phyloP scores from a whole-genome alignment of 2,797 vertebrate genomes.

The Sphenopsis melanotis region DNA sequence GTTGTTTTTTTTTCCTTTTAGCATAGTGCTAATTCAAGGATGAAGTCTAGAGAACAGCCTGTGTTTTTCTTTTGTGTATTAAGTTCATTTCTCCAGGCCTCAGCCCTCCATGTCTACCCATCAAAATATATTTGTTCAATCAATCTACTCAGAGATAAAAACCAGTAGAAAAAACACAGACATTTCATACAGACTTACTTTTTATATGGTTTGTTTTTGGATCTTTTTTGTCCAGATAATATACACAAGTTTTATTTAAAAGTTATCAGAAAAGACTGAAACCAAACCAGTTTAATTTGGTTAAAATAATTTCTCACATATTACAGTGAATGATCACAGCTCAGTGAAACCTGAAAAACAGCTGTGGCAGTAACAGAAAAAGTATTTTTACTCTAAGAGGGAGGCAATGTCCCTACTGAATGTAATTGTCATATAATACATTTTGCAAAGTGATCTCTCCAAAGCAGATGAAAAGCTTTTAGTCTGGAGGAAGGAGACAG shows the following conservation, averaged over 20 bases:
- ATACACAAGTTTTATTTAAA: neutral
- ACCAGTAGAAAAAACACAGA: neutral
- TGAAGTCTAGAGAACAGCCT: neutral
- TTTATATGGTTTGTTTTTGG: accelerated
- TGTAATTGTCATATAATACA: neutral
- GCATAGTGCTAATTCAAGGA: neutral
- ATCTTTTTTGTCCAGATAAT: neutral
- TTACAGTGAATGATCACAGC: neutral
- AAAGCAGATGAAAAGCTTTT: slow-evolving; percentile 7
- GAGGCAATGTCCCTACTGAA: neutral
- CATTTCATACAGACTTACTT: neutral
- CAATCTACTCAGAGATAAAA: neutral
- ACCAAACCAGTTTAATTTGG: neutral
- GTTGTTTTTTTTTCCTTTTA: neutral
- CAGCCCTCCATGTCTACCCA: neutral
- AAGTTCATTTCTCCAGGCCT: neutral
- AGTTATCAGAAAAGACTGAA: neutral
- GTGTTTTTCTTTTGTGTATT: neutral
- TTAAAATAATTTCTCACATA: neutral
- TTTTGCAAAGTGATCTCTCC: neutral
- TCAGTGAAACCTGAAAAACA: neutral
- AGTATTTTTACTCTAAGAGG: neutral
- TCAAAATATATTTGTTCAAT: neutral
- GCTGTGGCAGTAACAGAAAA: neutral
- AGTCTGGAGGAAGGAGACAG: neutral